Evolutionary conservation across 2,888 invertebrate species (phyloP).

Genomic region (Pristionchus fissidentatus): DNA sequence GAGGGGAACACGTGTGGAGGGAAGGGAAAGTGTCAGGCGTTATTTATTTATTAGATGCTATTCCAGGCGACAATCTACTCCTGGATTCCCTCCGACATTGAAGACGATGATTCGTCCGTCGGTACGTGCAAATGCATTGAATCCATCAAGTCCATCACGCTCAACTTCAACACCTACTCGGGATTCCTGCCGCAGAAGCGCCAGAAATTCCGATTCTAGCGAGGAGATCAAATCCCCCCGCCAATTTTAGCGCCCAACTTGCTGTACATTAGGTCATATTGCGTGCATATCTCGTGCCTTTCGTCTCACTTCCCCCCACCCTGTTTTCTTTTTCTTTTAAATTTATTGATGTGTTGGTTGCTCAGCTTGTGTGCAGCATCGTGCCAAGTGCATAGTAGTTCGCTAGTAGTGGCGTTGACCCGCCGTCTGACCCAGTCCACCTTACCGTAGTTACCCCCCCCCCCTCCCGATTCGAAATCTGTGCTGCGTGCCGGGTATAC

Average conservation of each 20-base stretch:
- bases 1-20: no score
- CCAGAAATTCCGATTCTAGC: constrained; percentile 46
- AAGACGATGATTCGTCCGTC: constrained; percentile 51
- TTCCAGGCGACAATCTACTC: constrained; percentile 51
- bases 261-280: constrained; percentile 41
- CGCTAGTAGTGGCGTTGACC: constrained; percentile 36
- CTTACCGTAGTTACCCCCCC: constrained; percentile 20
- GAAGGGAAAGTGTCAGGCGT: no score
- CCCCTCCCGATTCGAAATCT: constrained; percentile 20
- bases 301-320: neutral
- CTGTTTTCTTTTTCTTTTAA: no score
- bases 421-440: neutral
- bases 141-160: constrained; percentile 50
- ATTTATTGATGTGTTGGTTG: no score
- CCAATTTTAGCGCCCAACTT: neutral
- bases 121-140: constrained; percentile 54
- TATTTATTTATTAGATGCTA: neutral
- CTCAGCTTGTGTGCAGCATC: no score
- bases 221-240: neutral
- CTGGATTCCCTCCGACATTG: constrained; percentile 50
- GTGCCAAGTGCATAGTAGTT: neutral
- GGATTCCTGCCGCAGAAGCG: constrained; percentile 54
- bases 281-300: neutral
- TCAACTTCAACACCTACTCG: constrained; percentile 54
- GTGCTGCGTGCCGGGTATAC: no score